Evolutionary conservation across 2,888 invertebrate species (phyloP), one percentile per base, ranked within the genome.

Genomic region (Caenorhabditis panamensis): DNA sequence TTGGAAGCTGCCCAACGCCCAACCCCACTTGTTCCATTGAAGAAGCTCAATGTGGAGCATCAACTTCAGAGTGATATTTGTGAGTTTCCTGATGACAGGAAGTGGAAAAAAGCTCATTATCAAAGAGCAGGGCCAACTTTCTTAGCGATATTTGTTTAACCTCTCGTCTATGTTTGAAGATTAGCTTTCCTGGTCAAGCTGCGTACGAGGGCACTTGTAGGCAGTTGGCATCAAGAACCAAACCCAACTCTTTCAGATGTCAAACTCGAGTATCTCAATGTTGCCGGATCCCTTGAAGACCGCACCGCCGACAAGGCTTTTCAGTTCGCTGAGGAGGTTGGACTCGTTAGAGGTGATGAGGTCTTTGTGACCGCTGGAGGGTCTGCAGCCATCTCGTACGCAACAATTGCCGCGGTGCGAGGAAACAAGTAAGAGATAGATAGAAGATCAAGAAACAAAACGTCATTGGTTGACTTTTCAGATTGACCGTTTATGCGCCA

Each of bases 211-310:
- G n/a, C n/a, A n/a, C n/a, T n/a, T n/a, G n/a, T n/a, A n/a, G n/a
- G n/a, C n/a, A n/a, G n/a, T n/a, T n/a, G 5, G 61, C 4, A 56
- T 11, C 37, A 26, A 59, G 37, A 59, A 37, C 36, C 36, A 18
- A 37, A 2, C 16, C 71, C 6, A 28, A 16, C n/a, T 11, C 91
- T 84, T 92, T 81, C 91, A 97, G 97, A 95, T 93, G 98, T 94
- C 64, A 99, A 99, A 93, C 97, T 97, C 92, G 99, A 99, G 92
- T 99, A 94, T 91, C 93, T 97, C 89, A 99, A 97, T 92, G 96
- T 98, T 54, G 97, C 97, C 64, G 98, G 98, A 9, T 97, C 96
- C 36, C 95, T 96, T 0, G 96, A 97, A 91, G 96, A 97, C 91
- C 94, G 97, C 66, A 97, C 98, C 89, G 97, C 95, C 28, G 69